Evolutionary conservation across 1,140 invertebrate species (phyloP), one percentile per base, ranked within the genome.

Genomic region (Branchinecta lynchi): DNA sequence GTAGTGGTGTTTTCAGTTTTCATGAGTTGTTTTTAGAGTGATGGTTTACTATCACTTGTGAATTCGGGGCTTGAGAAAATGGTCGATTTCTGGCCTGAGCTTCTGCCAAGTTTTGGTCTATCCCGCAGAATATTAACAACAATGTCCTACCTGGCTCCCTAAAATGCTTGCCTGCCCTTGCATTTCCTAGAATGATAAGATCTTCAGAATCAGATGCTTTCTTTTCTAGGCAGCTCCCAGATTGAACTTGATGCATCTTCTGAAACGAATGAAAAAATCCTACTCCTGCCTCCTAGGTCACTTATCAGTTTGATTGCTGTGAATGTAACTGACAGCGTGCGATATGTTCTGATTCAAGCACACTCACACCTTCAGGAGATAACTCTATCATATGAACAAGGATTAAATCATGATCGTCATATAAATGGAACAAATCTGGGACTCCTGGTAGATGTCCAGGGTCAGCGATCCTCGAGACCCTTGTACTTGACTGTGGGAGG

Each of bases 261-360:
- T 76, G 72, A 73, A 76, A 77, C 76, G 76, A 75, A 74, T 77
- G 76, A 77, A 79, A 77, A 75, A 78, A 78, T 77, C 72, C 75
- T 74, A 78, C 78, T 81, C 80, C 21, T 71, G 65, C 71, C 68
- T 45, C 20, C 67, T 70, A 20, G 78, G 67, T n/a, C 68, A 7
- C 60, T 72, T 9, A 72, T 69, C 45, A 74, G 73, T 8, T 79
- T 72, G 5, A 71, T 81, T 5, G 72, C 74, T 70, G 77, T 86
- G 65, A 75, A 78, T 60, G 78, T 86, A 66, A 73, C 70, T 9
- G 78, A 83, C 75, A 76, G 70, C 66, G 76, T 83, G 60, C 76
- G 77, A 43, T 89, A 86, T 77, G 77, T 87, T 44, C 78, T 88
- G 67, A 77, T 86, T 66, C 86, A 89, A 84, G 81, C 82, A 15